phyloP scores from a whole-genome alignment of 2,888 invertebrate species.

The Sesia bembeciformis region DNA sequence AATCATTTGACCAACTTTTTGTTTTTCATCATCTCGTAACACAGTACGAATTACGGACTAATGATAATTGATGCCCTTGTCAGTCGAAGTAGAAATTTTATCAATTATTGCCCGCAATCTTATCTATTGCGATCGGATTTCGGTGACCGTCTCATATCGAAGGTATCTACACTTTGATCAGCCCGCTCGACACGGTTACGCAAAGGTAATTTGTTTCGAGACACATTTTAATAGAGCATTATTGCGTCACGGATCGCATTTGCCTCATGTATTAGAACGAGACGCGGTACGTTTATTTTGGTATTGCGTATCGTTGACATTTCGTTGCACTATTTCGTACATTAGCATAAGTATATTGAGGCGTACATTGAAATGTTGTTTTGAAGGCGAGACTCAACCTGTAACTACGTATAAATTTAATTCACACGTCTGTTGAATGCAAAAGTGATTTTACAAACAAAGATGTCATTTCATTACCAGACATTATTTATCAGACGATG shows the following conservation, averaged over 20 bases:
- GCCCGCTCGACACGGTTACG: slow-evolving; percentile 18
- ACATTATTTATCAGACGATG: too few species aligned
- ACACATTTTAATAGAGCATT: slow-evolving; percentile 35
- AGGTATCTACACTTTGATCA: slow-evolving; percentile 11
- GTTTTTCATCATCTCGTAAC: slow-evolving; percentile 9
- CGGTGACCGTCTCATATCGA: slow-evolving; percentile 4
- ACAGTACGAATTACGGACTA: slow-evolving; percentile 6
- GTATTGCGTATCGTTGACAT: slow-evolving; percentile 46
- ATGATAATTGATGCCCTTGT: slow-evolving; percentile 34
- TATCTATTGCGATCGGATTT: slow-evolving; percentile 23
- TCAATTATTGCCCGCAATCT: slow-evolving; percentile 25
- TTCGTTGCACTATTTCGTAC: slow-evolving; percentile 29
- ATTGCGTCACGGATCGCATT: slow-evolving; percentile 36
- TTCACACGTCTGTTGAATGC: too few species aligned
- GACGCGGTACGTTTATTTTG: slow-evolving; percentile 13
- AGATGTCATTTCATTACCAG: too few species aligned
- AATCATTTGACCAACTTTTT: slow-evolving; percentile 4
- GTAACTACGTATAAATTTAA: too few species aligned
- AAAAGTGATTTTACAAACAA: too few species aligned
- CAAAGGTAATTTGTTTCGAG: slow-evolving; percentile 27
- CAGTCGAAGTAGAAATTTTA: slow-evolving; percentile 29
- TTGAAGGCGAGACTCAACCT: background rate
- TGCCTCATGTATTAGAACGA: slow-evolving; percentile 27
- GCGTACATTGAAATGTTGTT: slow-evolving; percentile 12
- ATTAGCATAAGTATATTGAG: slow-evolving; percentile 50